These are phyloP conservation scores for Ophion obscuratus DNA, from an alignment of 2,888 invertebrate species.

Conservation along the genomic window DNA sequence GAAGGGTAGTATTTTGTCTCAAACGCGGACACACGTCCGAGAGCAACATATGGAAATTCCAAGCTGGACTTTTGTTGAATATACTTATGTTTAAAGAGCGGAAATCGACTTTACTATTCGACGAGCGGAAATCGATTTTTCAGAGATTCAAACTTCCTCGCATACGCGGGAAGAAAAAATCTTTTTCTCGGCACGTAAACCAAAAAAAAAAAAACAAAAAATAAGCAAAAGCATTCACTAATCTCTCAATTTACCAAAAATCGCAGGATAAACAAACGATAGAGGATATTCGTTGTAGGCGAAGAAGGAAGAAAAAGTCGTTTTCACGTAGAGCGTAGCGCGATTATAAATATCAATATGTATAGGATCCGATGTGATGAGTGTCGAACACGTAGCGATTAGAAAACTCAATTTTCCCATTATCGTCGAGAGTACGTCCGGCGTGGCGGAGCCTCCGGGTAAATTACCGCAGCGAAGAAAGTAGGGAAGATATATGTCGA, in stretches of 20 bases:
- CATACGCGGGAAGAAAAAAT: not conserved
- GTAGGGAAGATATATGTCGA: not conserved
- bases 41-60: no score
- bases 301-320: not conserved
- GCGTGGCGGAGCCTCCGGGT: not conserved
- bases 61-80: no score
- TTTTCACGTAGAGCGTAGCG: not conserved
- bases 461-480: not conserved
- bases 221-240: not conserved
- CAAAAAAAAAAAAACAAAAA: not conserved
- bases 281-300: not conserved
- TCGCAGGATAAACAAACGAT: not conserved
- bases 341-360: not conserved
- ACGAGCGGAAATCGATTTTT: not conserved
- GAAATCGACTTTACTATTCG: no score
- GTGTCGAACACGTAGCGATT: conserved; percentile 6
- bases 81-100: no score
- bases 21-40: no score
- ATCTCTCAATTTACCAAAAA: not conserved
- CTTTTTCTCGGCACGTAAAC: not conserved
- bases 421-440: not conserved
- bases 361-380: not conserved
- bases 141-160: not conserved
- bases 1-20: not conserved
- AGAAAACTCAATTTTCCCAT: conserved; percentile 1